These are phyloP conservation scores for human (Homo sapiens) DNA, from an alignment of 2,113 vertebrate species.

Conservation along the genomic window GRCh38 chr14:64346501-64347000, in stretches of 20 bases:
- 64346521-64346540: background rate
- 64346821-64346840: slow-evolving; percentile 22
- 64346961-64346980: too few species aligned
- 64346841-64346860: slow-evolving; percentile 8
- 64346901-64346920: background rate
- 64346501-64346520: background rate
- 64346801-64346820: background rate
- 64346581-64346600: slow-evolving; percentile 30
- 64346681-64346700: background rate
- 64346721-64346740: slow-evolving; percentile 20
- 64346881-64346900: background rate
- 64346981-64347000: too few species aligned
- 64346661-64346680: slow-evolving; percentile 7
- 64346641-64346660: background rate
- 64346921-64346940: background rate
- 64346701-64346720: background rate
- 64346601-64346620: background rate
- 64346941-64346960: background rate
- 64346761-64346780: background rate
- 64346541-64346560: background rate
- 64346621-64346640: background rate
- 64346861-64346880: background rate
- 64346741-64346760: background rate
- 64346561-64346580: slow-evolving; percentile 10
- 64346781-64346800: background rate